Evolutionary conservation across 1,140 invertebrate genomes (phyloP).

Genomic region (Papilio xuthus): DNA sequence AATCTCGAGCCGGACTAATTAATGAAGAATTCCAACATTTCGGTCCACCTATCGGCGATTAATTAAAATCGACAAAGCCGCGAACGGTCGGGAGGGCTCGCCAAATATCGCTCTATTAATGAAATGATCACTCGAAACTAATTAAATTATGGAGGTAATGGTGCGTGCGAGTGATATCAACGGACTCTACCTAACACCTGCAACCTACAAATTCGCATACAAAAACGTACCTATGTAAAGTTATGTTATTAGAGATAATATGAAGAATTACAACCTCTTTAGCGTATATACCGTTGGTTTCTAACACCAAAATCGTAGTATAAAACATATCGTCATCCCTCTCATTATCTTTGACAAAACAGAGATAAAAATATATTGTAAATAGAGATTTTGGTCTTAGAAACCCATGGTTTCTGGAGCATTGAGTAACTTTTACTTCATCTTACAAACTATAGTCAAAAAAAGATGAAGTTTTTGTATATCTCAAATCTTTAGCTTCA

Average conservation of each 20-base stretch:
- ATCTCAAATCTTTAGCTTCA: too few relatives aligned
- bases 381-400: too few relatives aligned
- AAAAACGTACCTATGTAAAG: background rate
- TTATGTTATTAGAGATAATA: background rate
- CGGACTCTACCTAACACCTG: slow-evolving; percentile 56
- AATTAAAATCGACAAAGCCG: slow-evolving; percentile 81
- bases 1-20: slow-evolving; percentile 77
- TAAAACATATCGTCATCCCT: too few relatives aligned
- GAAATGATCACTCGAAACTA: slow-evolving; percentile 80
- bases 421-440: too few relatives aligned
- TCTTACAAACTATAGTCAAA: too few relatives aligned
- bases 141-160: slow-evolving; percentile 81
- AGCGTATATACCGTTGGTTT: background rate
- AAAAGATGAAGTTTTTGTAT: too few relatives aligned
- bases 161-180: slow-evolving; percentile 77
- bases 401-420: too few relatives aligned
- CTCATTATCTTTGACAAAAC: too few relatives aligned
- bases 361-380: too few relatives aligned
- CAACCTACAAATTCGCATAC: slow-evolving; percentile 37
- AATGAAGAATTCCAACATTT: slow-evolving; percentile 80
- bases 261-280: background rate
- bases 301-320: too few relatives aligned
- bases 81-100: slow-evolving; percentile 64
- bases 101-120: slow-evolving; percentile 80
- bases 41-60: slow-evolving; percentile 76